Base-by-base conservation (phyloP, 1,140 invertebrate species). In the Amyelois transitella region DNA sequence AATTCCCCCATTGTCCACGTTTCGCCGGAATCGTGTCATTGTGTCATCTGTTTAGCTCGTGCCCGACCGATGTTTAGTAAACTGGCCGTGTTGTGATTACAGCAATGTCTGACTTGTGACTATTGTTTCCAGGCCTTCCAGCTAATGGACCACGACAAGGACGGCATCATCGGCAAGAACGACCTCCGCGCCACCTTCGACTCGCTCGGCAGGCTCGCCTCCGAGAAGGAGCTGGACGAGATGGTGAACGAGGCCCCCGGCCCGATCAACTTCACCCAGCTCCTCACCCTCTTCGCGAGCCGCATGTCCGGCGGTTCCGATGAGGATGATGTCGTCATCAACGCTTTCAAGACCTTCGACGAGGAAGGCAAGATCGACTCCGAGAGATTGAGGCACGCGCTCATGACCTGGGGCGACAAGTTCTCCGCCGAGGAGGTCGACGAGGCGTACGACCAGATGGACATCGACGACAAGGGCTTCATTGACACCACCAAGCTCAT, bases 121-220 rank as follows among this genome's bases (percentile, higher is more conserved):
- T 12, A 14, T 49, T 75, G 49, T 80, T 60, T 76, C 63, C 72
- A 96, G 96, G 96, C 96, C 79, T 99, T 99, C 94, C 94, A 96
- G 88, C 94, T 99, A 81, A 99, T 99, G 94, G 98, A 99, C 91
- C 94, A 96, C 89, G 96, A 99, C 91, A 98, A 99, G 90, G 98
- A 99, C 89, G 97, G 97, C 75, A 95, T 99, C 90, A 96, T 99
- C 86, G 95, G 95, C 84, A 97, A 98, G 88, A 95, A 94, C 87
- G 98, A 99, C 90, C 92, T 99, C 76, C 94, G 97, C 82, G 94
- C 95, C 77, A 97, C 97, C 81, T 99, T 97, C 90, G 97, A 98
- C 89, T 95, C 95, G 66, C 92, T 99, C 58, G 98, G 98, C 90
- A 94, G 95, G 86, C 91, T 97, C 58, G 93, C 94, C 72, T 92